A percentile compares a stretch with the other conserved stretches of the same genome.
These are phyloP conservation scores for Gorilla gorilla DNA, from an alignment of 2,113 vertebrate species.

Conservation along the genomic window DNA sequence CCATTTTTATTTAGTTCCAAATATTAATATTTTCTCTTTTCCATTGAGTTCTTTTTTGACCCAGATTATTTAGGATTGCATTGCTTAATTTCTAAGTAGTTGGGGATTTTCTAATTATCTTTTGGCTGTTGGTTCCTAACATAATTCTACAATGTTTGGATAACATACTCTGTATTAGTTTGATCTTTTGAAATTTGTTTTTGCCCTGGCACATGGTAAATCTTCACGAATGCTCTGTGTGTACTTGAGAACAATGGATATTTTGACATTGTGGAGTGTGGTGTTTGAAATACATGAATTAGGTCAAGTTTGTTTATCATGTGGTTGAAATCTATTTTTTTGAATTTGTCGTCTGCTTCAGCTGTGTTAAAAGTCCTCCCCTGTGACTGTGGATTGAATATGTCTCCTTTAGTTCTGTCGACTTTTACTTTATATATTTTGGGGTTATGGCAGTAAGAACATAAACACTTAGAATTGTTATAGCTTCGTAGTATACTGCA, in stretches of 20 bases:
- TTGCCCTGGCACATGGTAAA: background rate
- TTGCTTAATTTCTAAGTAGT: background rate
- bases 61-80: background rate
- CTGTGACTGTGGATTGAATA: background rate
- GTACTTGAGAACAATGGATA: background rate
- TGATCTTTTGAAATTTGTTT: background rate
- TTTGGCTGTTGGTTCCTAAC: background rate
- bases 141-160: background rate
- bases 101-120: background rate
- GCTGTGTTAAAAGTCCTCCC: background rate
- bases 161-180: background rate
- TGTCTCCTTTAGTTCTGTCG: background rate
- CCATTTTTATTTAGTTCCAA: background rate
- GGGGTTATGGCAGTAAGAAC: background rate
- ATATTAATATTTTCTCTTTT: background rate
- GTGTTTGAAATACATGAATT: background rate
- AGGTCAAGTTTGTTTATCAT: background rate
- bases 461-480: background rate
- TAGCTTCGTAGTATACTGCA: background rate
- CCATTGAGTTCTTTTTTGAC: background rate
- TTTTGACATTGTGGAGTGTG: background rate
- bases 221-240: background rate
- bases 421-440: background rate
- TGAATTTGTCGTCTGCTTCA: background rate
- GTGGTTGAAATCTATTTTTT: background rate